These are phyloP conservation scores for Serrognathus titanus DNA, from an alignment of 2,888 invertebrate species.

Conservation along the genomic window DNA sequence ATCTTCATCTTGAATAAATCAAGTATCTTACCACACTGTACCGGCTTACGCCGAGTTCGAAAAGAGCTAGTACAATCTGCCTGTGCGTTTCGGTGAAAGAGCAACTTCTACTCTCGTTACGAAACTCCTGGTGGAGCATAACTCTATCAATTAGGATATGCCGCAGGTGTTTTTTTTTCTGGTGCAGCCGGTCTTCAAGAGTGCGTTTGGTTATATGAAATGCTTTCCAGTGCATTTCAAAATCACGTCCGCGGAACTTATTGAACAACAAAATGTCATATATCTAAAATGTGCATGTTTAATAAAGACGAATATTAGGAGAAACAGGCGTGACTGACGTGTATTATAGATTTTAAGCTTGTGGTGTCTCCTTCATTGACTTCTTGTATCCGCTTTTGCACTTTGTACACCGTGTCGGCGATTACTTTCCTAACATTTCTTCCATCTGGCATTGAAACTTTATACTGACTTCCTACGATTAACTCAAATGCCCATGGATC, in stretches of 20 bases:
- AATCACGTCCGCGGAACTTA: slow-evolving; percentile 53
- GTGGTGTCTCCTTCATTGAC: slow-evolving; percentile 77
- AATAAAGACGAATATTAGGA: slow-evolving; percentile 3
- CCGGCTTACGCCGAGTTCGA: slow-evolving; percentile 61
- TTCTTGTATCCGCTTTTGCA: slow-evolving; percentile 63
- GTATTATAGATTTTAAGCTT: slow-evolving; percentile 54
- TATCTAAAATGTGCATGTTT: slow-evolving; percentile 50
- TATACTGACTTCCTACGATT: slow-evolving; percentile 47
- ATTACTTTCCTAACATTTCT: slow-evolving; percentile 65
- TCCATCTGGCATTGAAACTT: slow-evolving; percentile 59
- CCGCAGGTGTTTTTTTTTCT: slow-evolving; percentile 59
- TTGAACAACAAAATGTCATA: slow-evolving; percentile 63
- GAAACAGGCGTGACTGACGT: slow-evolving; percentile 32
- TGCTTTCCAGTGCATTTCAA: slow-evolving; percentile 65
- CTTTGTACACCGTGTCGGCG: slow-evolving; percentile 56
- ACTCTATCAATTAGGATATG: slow-evolving; percentile 65
- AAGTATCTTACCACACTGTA: slow-evolving; percentile 59
- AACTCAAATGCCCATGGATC: slow-evolving; percentile 55
- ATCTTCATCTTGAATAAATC: background rate
- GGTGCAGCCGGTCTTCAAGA: slow-evolving; percentile 61
- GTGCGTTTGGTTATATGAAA: slow-evolving; percentile 61
- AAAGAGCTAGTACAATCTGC: slow-evolving; percentile 58
- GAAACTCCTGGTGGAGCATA: slow-evolving; percentile 62
- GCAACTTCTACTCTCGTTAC: slow-evolving; percentile 48
- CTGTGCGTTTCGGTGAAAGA: slow-evolving; percentile 60